phyloP scores from a whole-genome alignment of 2,888 invertebrate genomes.

The Omphaloscelis lunosa region DNA sequence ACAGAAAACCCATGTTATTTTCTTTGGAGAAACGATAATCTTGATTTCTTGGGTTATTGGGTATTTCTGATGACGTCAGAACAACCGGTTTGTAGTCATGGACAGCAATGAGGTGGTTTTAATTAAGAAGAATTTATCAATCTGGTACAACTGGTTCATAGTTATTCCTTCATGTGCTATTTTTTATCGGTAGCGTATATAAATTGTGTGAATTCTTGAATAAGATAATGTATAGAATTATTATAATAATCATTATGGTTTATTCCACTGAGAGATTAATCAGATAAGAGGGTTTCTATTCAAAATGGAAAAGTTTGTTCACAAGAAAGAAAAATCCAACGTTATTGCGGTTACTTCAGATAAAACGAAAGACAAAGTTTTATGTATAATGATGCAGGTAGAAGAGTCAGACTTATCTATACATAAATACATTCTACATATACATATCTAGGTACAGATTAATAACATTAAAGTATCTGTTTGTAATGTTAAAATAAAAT shows the following conservation, averaged over 20 bases:
- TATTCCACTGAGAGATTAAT: background rate
- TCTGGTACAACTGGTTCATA: background rate
- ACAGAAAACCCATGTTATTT: background rate
- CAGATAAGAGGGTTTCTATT: background rate
- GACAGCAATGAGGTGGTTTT: background rate
- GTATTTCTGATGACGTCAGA: slow-evolving; percentile 55
- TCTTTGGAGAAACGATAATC: background rate
- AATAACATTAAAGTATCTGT: too few relatives aligned
- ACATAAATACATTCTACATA: too few relatives aligned
- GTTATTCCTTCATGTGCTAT: background rate
- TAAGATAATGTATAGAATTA: background rate
- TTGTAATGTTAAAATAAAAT: too few relatives aligned
- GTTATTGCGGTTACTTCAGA: background rate
- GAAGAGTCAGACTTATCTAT: too few relatives aligned
- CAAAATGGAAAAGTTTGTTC: background rate
- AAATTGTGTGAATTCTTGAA: background rate
- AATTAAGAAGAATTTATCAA: slow-evolving; percentile 3
- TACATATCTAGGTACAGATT: too few relatives aligned
- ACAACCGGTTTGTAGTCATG: slow-evolving; percentile 20
- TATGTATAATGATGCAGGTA: background rate
- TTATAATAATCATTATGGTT: background rate
- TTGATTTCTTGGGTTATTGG: slow-evolving; percentile 14
- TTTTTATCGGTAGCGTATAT: slow-evolving; percentile 2
- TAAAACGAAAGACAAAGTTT: background rate
- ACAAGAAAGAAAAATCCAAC: background rate